A percentile compares a stretch with the other conserved stretches of the same genome.
These are phyloP conservation scores for Equus quagga DNA, from an alignment of 2,113 vertebrate genomes.

Conservation along the genomic window DNA sequence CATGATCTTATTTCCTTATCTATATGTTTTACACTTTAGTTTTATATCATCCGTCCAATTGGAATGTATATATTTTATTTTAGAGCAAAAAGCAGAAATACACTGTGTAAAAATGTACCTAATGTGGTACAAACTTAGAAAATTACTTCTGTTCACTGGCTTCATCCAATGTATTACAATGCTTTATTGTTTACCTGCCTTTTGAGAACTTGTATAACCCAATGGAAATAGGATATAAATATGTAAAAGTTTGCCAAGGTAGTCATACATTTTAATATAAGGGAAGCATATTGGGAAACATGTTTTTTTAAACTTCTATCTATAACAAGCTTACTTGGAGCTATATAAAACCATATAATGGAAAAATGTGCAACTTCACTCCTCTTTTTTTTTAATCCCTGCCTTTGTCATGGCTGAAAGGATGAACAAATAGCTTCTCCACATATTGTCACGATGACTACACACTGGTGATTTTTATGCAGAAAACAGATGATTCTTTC, in stretches of 20 bases:
- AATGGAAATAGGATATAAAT: conserved; percentile 39
- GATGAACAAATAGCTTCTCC: conserved; percentile 26
- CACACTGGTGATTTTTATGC: conserved; percentile 2
- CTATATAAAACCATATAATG: conserved; percentile 21
- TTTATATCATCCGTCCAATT: not conserved
- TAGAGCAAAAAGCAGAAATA: not conserved
- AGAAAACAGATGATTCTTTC: conserved; percentile 40
- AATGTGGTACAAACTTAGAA: not conserved
- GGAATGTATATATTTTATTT: not conserved
- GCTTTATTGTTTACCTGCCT: not conserved
- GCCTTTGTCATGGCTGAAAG: conserved; percentile 39
- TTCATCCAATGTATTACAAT: not conserved
- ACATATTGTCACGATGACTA: not conserved
- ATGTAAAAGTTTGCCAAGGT: not conserved
- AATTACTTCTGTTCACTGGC: conserved; percentile 39
- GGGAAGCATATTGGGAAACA: not conserved
- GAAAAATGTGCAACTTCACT: not conserved
- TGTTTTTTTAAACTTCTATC: not conserved
- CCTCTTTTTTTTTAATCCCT: not conserved
- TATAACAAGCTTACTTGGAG: not conserved
- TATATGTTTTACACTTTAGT: not conserved
- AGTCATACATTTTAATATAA: conserved; percentile 64
- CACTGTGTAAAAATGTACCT: not conserved
- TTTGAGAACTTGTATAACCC: not conserved
- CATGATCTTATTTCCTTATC: not conserved